Evolutionary conservation across 2,888 invertebrate species (phyloP), one percentile per base, ranked within the genome.

Genomic region (Cephus pygmeus): DNA sequence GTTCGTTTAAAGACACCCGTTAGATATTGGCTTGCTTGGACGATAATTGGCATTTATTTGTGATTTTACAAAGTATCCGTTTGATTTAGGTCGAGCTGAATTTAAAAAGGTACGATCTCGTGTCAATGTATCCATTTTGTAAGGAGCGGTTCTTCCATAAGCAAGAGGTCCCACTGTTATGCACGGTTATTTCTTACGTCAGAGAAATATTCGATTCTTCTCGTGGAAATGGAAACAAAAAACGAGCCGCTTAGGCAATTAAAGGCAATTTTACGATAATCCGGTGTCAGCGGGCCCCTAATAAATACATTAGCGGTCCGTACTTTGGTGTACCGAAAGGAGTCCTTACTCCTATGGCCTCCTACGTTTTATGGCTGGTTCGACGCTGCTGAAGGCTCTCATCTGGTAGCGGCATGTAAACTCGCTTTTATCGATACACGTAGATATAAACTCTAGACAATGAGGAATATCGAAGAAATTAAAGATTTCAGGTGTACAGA

Each of bases 221-320:
- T 71, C 1, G 31, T 71, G 71, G 71, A 33, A 56, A 33, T 34
- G 71, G 31, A 71, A 71, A 71, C 71, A 71, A 71, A 71, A 71
- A 71, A 71, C 71, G 4, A 31, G 71, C 71, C 71, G 71, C 68
- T 71, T 34, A 31, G 75, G 71, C 76, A 81, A 85, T 84, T 79
- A 82, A 85, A 83, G 68, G 36, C 73, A 77, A 75, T 78, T 84
- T 84, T 83, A 85, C 69, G 83, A 78, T 79, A 79, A 69, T 79
- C 79, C 78, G 40, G 80, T 79, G 81, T 73, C 75, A 79, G 79
- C 77, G 76, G 34, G 75, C 35, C 35, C 74, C 74, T 78, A 81
- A 85, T 82, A 80, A 85, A 85, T 75, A 83, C 80, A 81, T 83
- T 79, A 79, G 75, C 74, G 12, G 71, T 31, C 71, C 71, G 71